phyloP scores from a whole-genome alignment of 2,113 vertebrate genomes.

The Hipposideros armiger region DNA sequence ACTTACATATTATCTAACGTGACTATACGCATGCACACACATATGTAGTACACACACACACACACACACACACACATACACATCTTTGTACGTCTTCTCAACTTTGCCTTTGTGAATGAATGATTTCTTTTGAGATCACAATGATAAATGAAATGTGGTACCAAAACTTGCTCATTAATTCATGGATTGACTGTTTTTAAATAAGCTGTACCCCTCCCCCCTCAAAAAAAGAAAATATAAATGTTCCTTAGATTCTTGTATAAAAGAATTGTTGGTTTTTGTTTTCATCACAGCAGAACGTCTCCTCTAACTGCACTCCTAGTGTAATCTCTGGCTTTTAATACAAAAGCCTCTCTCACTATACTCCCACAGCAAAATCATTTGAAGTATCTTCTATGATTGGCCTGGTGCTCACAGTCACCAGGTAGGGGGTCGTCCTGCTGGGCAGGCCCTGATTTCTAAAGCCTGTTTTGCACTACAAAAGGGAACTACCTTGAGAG shows the following conservation, averaged over 20 bases:
- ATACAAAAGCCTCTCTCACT: conserved; percentile 17
- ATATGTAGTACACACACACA: background rate
- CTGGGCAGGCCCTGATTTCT: conserved; percentile 51
- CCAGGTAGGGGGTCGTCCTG: background rate
- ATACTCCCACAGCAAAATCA: background rate
- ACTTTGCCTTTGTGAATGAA: background rate
- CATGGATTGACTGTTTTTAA: conserved; percentile 23
- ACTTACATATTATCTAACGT: background rate
- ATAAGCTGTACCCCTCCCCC: background rate
- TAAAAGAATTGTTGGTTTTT: background rate
- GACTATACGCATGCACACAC: background rate
- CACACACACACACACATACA: background rate
- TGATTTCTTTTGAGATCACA: background rate
- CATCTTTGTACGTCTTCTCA: background rate
- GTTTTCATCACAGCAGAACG: background rate
- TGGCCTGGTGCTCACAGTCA: conserved; percentile 27
- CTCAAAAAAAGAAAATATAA: background rate
- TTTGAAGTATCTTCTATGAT: conserved; percentile 48
- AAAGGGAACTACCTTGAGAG: conserved; percentile 59
- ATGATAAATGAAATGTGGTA: conserved; percentile 5
- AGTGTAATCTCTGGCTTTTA: conserved; percentile 40
- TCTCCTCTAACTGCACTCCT: background rate
- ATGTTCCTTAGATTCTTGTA: background rate
- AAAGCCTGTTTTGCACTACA: conserved; percentile 72
- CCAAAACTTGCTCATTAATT: background rate